Evolutionary conservation across 2,113 vertebrate species (phyloP).

Genomic region (Pionites leucogaster): DNA sequence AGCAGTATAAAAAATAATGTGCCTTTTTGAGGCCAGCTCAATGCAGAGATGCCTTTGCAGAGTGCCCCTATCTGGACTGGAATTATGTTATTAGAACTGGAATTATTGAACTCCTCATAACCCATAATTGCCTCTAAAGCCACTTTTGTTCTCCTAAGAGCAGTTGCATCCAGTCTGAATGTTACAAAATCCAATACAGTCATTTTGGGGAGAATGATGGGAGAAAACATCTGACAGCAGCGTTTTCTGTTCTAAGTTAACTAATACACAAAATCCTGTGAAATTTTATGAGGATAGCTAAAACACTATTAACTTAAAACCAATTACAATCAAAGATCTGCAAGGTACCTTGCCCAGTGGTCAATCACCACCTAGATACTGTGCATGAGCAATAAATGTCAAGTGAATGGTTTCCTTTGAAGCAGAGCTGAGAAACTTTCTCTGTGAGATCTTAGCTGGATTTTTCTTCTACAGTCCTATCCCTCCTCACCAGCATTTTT

Average conservation of each 20-base stretch:
- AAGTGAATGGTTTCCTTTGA: background rate
- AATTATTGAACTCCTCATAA: background rate
- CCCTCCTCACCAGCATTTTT: background rate
- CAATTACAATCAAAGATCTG: background rate
- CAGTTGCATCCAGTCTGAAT: background rate
- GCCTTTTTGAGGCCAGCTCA: background rate
- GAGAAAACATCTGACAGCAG: background rate
- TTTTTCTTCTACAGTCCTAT: background rate
- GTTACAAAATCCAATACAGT: background rate
- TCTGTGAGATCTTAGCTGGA: fast-evolving
- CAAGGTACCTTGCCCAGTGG: background rate
- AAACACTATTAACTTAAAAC: background rate
- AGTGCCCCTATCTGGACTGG: background rate
- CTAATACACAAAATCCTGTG: background rate
- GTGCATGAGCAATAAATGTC: background rate
- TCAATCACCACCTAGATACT: background rate
- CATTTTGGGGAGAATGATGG: background rate
- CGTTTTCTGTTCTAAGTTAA: background rate
- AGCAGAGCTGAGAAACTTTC: background rate
- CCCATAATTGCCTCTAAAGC: background rate
- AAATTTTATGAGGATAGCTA: background rate
- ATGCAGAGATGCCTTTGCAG: background rate
- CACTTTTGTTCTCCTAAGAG: background rate
- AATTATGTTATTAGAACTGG: background rate
- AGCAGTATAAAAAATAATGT: background rate